phyloP scores from a whole-genome alignment of 2,113 vertebrate genomes.

The Orthonyx spaldingii region DNA sequence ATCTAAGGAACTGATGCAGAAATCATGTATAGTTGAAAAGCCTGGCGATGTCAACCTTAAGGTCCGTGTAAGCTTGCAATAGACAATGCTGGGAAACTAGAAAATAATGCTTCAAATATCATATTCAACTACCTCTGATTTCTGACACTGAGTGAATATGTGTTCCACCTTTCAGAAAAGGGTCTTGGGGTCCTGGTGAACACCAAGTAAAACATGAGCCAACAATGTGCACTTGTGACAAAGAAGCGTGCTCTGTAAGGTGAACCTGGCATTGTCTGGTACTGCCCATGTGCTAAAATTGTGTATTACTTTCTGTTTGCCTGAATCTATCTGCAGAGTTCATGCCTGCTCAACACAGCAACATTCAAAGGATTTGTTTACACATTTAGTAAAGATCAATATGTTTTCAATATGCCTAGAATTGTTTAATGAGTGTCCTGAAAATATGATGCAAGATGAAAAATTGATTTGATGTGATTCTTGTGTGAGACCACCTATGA shows the following conservation, averaged over 20 bases:
- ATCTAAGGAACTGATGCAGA: neutral
- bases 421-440: conserved; percentile 5
- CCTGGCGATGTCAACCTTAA: neutral
- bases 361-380: neutral
- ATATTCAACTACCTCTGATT: neutral
- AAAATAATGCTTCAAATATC: neutral
- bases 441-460: neutral
- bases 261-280: neutral
- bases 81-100: neutral
- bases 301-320: neutral
- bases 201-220: neutral
- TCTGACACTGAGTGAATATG: neutral
- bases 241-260: neutral
- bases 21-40: neutral
- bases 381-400: neutral
- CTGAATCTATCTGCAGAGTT: neutral
- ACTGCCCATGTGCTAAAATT: neutral
- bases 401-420: conserved; percentile 16
- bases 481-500: neutral
- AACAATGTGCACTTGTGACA: neutral
- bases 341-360: neutral
- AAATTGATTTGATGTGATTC: conserved; percentile 32
- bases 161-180: neutral
- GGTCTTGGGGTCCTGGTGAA: neutral
- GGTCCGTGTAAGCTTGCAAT: neutral